Percentiles rank a stretch among this genome's conserved stretches.
These are phyloP conservation scores for Heliopora coerulea DNA, from an alignment of 92 coral and sea anemone genomes.

Conservation along the genomic window DNA sequence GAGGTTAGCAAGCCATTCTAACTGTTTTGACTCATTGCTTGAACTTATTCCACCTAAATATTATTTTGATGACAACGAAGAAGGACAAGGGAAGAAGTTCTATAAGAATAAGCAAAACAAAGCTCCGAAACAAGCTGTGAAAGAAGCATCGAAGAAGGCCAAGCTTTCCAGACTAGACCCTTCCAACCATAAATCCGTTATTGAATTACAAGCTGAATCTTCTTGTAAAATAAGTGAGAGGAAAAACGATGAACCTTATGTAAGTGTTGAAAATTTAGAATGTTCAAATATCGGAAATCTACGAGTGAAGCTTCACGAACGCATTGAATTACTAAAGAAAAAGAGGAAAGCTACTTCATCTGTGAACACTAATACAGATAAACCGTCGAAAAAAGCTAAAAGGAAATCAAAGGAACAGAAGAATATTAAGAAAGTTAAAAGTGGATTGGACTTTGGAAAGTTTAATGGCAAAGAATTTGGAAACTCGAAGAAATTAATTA, in stretches of 20 bases:
- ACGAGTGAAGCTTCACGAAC: conserved; percentile 70
- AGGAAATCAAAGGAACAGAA: neutral
- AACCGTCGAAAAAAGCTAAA: conserved; percentile 77
- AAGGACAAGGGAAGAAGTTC: conserved; percentile 66
- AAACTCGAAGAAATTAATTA: conserved; percentile 51
- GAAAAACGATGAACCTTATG: conserved; percentile 23
- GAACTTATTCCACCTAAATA: conserved; percentile 77
- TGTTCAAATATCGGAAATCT: conserved; percentile 73
- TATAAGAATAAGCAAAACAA: conserved; percentile 70
- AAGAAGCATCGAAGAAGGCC: conserved; percentile 87
- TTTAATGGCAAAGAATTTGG: conserved; percentile 48
- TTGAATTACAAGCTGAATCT: conserved; percentile 60
- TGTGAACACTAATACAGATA: conserved; percentile 42
- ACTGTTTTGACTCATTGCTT: conserved; percentile 84
- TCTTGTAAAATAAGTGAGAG: conserved; percentile 33
- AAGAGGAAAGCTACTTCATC: conserved; percentile 62
- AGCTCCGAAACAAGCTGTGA: conserved; percentile 87
- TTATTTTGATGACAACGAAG: conserved; percentile 77
- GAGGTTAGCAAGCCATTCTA: conserved; percentile 78
- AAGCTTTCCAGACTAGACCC: conserved; percentile 87
- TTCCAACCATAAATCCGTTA: conserved; percentile 70
- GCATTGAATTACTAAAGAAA: conserved; percentile 63
- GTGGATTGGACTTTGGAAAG: conserved; percentile 3
- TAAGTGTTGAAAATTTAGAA: conserved; percentile 83
- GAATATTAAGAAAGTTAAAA: conserved; percentile 44